phyloP scores from a whole-genome alignment of 2,888 invertebrate species.

The Pantelozetes paolii region DNA sequence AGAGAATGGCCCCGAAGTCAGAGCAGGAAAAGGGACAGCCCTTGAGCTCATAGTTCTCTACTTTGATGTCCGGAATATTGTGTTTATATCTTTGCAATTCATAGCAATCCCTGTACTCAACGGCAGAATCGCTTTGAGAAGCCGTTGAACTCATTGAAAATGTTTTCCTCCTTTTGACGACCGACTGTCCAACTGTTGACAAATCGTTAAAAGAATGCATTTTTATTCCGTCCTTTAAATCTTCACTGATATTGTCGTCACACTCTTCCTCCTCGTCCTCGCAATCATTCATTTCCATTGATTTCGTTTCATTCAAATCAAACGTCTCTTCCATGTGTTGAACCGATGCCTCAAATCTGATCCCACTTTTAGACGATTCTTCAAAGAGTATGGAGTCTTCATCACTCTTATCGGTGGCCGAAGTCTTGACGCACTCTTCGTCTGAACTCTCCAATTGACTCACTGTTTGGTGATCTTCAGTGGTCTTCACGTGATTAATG shows the following conservation, averaged over 20 bases:
- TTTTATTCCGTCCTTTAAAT: not conserved
- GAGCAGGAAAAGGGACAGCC: slow-evolving; percentile 21
- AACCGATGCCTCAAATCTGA: not conserved
- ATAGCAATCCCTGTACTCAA: not conserved
- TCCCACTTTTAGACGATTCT: slow-evolving; percentile 24
- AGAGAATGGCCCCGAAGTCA: slow-evolving; percentile 57
- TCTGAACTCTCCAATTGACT: not conserved
- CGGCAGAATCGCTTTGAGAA: slow-evolving; percentile 12
- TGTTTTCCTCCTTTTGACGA: not conserved
- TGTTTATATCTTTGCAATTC: slow-evolving; percentile 15
- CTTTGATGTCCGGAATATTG: not conserved
- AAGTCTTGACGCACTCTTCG: not conserved
- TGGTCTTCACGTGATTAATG: slow-evolving; percentile 13
- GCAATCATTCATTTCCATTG: not conserved
- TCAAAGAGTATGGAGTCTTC: slow-evolving; percentile 27
- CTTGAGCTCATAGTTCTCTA: not conserved
- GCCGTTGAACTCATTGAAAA: slow-evolving; percentile 18
- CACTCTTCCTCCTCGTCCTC: not conserved
- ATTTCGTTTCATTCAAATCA: not conserved
- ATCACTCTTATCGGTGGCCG: not conserved
- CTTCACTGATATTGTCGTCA: not conserved
- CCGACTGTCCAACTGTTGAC: not conserved
- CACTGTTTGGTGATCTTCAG: not conserved
- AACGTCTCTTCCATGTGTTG: not conserved
- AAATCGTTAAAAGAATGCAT: slow-evolving; percentile 7